Evolutionary conservation across 2,797 vertebrate species (phyloP), one percentile per base, ranked within the genome.

Genomic region (Pseudomugil tenellus): DNA sequence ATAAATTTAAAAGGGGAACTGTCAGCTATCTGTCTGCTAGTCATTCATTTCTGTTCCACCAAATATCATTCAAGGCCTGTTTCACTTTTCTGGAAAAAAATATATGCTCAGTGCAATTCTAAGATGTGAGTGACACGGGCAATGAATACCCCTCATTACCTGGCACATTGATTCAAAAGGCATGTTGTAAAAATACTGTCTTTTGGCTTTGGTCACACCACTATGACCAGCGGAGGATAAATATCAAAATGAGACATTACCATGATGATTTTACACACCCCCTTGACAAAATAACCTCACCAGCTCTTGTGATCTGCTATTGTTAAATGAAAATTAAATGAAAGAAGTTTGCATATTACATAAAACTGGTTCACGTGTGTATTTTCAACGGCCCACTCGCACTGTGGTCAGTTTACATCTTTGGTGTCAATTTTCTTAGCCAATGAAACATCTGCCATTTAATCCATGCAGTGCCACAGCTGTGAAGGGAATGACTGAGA

Each of bases 91-190:
- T 25, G 49, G 5, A 52, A 26, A 26, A n/a, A n/a, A n/a, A n/a
- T n/a, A 52, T 26, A 3, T 6, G 1, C 32, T 39, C 1, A 4
- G 5, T 55, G 17, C 29, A 39, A 25, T 77, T 63, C 58, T 59
- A 17, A 77, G 46, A 76, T 65, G 19, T 34, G 32, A 14, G 34
- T 31, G 60, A 60, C 58, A 65, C 9, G 4, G 26, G 34, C 58
- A 56, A 72, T 73, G 59, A 57, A 75, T 72, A 54, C 29, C 48
- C 37, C 70, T 83, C 39, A 69, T 78, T 77, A 81, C 23, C 35
- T 35, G 41, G 7, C 43, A 53, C 8, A 26, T 26, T 65, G 1
- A 43, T 81, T 75, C 66, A 34, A 79, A 70, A 71, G 23, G 57
- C 34, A 23, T 68, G 57, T 52, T 55, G 29, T 51, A 51, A 79